These are phyloP conservation scores for Gymnoscopelus microlampas DNA, from an alignment of 2,797 vertebrate species.

Conservation along the genomic window DNA sequence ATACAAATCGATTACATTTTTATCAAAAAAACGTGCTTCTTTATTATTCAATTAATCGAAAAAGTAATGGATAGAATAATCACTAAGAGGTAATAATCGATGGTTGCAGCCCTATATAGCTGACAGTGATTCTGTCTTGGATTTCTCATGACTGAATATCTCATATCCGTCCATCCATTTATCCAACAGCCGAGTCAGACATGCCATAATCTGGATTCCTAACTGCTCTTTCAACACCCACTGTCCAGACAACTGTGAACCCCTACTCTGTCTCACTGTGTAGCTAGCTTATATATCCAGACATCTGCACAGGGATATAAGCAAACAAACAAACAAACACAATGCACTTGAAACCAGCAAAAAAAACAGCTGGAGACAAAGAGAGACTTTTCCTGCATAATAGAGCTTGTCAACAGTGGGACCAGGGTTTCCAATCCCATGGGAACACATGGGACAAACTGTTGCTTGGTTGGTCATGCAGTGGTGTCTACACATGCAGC, in stretches of 20 bases:
- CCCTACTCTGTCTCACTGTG: conserved; percentile 15
- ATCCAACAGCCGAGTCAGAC: background rate
- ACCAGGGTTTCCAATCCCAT: conserved; percentile 1
- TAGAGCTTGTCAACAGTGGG: conserved; percentile 56
- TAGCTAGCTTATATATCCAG: conserved; percentile 7
- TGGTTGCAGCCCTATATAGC: too few relatives aligned
- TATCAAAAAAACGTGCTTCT: too few relatives aligned
- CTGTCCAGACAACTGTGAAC: background rate
- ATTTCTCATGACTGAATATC: background rate
- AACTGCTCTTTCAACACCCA: background rate
- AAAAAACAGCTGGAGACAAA: conserved; percentile 32
- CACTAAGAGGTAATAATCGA: too few relatives aligned
- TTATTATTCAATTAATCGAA: too few relatives aligned
- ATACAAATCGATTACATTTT: too few relatives aligned
- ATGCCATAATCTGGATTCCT: conserved; percentile 6
- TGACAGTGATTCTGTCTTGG: too few relatives aligned
- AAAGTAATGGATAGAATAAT: too few relatives aligned
- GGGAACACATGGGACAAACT: background rate
- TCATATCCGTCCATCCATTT: background rate
- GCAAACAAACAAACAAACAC: conserved; percentile 46
- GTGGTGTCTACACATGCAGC: too few relatives aligned
- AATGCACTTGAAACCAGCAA: conserved; percentile 21
- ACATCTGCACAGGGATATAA: conserved; percentile 24
- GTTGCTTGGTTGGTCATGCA: conserved; percentile 13
- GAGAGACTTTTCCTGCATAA: conserved; percentile 45